Evolutionary conservation across 1,140 invertebrate genomes (phyloP).

Genomic region (Drosophila leontia): DNA sequence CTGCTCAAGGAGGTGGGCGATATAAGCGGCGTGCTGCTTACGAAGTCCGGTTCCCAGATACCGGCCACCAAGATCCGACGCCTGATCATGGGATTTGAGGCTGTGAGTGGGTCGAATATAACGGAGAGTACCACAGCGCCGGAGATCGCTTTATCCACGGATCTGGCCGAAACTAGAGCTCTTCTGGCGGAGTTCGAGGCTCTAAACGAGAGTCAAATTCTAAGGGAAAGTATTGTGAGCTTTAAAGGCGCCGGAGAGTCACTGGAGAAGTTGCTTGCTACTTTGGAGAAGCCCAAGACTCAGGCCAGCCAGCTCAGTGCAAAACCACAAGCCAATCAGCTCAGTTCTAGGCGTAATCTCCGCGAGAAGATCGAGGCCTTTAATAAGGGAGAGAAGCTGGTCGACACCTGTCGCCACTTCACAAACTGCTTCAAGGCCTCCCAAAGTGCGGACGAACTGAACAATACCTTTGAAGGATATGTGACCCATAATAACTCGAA

Average conservation of each 20-base stretch:
- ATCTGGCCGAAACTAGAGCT: background rate
- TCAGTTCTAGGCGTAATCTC: background rate
- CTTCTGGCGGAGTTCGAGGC: background rate
- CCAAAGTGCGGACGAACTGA: background rate
- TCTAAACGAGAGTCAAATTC: background rate
- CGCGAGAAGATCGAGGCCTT: constrained; percentile 11
- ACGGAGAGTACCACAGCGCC: background rate
- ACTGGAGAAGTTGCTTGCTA: background rate
- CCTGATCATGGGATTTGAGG: constrained; percentile 5
- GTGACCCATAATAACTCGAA: background rate
- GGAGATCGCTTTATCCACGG: background rate
- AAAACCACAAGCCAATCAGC: background rate
- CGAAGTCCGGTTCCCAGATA: background rate
- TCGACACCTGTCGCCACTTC: background rate
- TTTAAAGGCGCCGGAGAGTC: constrained; percentile 4
- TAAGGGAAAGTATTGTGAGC: background rate
- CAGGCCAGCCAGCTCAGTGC: background rate
- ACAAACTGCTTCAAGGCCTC: constrained; percentile 3
- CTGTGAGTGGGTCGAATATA: background rate
- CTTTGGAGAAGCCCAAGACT: background rate
- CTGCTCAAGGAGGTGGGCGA: constrained; percentile 4
- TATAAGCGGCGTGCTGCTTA: background rate
- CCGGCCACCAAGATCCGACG: constrained; percentile 1
- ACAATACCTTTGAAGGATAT: background rate
- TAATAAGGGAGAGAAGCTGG: background rate